Percentiles rank a stretch among this genome's conserved stretches.
Evolutionary conservation across 2,113 vertebrate genomes (phyloP).

Genomic region (Forbesichthys papilliferus): DNA sequence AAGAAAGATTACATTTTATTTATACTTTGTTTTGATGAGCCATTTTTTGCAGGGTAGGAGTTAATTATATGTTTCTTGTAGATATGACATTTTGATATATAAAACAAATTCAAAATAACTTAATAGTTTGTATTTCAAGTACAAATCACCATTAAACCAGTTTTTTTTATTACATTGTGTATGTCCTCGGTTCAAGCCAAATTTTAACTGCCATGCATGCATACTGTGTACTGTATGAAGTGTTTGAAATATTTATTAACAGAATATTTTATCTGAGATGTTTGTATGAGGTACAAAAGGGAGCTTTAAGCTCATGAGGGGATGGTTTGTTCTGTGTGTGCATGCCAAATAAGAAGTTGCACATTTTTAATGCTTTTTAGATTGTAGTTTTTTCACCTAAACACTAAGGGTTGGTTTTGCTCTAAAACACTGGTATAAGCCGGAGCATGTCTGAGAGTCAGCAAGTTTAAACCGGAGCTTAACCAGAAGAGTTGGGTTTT

Average conservation of each 20-base stretch:
- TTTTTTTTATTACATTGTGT: slow-evolving; percentile 79
- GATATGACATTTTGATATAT: no score
- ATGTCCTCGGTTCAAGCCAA: slow-evolving; percentile 70
- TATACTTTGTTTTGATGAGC: no score
- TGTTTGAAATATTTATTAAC: slow-evolving; percentile 78
- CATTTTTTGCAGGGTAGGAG: no score
- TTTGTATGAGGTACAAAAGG: slow-evolving; percentile 75
- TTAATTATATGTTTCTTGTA: no score
- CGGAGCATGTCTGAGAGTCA: no score
- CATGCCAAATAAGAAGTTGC: slow-evolving; percentile 88
- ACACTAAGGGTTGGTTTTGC: no score
- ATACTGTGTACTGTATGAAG: slow-evolving; percentile 81
- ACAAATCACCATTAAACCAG: slow-evolving; percentile 75
- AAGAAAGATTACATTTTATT: no score
- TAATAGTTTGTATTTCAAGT: slow-evolving; percentile 56
- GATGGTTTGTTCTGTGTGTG: slow-evolving; percentile 65
- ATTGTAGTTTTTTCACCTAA: slow-evolving; percentile 79
- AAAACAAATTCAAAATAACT: no score
- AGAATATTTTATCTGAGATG: slow-evolving; percentile 72
- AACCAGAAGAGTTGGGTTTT: no score
- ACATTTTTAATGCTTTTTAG: slow-evolving; percentile 87
- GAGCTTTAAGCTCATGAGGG: slow-evolving; percentile 64
- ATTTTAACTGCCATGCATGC: slow-evolving; percentile 87
- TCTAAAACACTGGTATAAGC: no score
- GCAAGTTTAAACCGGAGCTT: no score